These are phyloP conservation scores for Protobothrops mucrosquamatus DNA, from an alignment of 2,113 vertebrate species.

Conservation along the genomic window DNA sequence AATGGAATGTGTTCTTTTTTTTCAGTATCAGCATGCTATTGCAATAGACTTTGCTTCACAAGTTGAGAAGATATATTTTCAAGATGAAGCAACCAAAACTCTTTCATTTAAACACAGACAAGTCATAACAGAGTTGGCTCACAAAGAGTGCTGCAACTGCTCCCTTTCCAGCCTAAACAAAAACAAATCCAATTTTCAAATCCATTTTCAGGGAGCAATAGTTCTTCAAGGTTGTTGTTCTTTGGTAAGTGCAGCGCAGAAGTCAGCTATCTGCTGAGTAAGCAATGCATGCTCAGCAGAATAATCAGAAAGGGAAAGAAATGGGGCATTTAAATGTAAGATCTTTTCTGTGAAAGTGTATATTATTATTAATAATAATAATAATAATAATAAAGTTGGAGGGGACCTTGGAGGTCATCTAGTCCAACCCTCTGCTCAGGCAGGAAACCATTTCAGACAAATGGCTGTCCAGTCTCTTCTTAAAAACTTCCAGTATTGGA, in stretches of 20 bases:
- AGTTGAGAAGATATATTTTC: slow-evolving; percentile 30
- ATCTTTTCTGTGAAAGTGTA: neutral
- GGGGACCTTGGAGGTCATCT: too few species aligned
- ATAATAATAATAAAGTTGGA: too few species aligned
- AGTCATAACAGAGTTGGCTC: slow-evolving; percentile 43
- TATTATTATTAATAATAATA: too few species aligned
- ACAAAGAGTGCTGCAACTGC: slow-evolving; percentile 36
- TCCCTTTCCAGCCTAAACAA: slow-evolving; percentile 54
- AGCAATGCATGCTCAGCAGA: neutral
- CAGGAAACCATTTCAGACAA: too few species aligned
- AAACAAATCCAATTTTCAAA: slow-evolving; percentile 42
- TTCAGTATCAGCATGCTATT: slow-evolving; percentile 21
- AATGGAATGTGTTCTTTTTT: neutral
- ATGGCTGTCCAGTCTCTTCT: too few species aligned
- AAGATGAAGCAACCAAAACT: slow-evolving; percentile 43
- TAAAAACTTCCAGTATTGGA: too few species aligned
- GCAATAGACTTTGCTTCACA: slow-evolving; percentile 18
- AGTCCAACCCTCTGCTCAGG: too few species aligned
- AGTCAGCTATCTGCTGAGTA: neutral
- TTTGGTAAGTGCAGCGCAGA: neutral
- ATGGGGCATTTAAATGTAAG: neutral
- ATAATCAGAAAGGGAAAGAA: neutral
- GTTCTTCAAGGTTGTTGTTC: slow-evolving; percentile 16
- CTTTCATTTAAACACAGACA: slow-evolving; percentile 43
- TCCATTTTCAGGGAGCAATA: neutral